Conservation (phyloP, 2,113 vertebrate species). For the Sakesphorus luctuosus region DNA sequence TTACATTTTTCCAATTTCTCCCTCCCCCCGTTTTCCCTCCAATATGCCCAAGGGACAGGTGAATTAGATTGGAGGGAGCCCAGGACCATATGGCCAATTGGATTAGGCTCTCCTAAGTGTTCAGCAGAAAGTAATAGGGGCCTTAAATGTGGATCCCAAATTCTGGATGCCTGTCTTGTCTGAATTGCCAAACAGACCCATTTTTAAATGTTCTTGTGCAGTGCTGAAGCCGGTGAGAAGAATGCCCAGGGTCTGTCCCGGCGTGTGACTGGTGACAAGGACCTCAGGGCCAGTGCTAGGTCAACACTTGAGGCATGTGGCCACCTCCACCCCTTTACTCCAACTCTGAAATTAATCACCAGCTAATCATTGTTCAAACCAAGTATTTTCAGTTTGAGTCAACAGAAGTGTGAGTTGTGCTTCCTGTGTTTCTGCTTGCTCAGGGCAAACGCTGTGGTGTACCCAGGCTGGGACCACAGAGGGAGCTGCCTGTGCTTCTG, state of each 20-base stretch:
- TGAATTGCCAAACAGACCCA: neutral
- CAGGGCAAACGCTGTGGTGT: neutral
- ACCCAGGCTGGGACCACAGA: neutral
- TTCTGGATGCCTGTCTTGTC: neutral
- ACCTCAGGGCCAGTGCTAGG: neutral
- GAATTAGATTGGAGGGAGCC: conserved; percentile 56
- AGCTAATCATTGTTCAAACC: rapidly evolving
- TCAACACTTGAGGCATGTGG: rapidly evolving
- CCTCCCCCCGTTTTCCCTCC: neutral
- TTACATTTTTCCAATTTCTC: conserved; percentile 62
- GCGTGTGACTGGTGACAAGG: rapidly evolving
- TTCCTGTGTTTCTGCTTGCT: conserved; percentile 14
- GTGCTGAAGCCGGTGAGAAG: neutral
- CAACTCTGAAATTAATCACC: neutral
- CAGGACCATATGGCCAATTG: conserved; percentile 64
- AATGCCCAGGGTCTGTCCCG: neutral
- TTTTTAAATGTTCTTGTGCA: neutral
- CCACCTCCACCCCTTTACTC: neutral
- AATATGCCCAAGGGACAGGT: conserved; percentile 24
- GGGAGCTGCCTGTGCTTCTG: neutral
- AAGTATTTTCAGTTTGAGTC: neutral
- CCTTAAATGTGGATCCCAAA: conserved; percentile 14
- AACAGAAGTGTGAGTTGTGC: neutral
- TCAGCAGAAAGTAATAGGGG: conserved; percentile 24
- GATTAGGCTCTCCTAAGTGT: conserved; percentile 49